A percentile compares a stretch with the other conserved stretches of the same genome.
These are phyloP conservation scores for Drosophila algonquin DNA, from an alignment of 2,888 invertebrate genomes.

Conservation along the genomic window DNA sequence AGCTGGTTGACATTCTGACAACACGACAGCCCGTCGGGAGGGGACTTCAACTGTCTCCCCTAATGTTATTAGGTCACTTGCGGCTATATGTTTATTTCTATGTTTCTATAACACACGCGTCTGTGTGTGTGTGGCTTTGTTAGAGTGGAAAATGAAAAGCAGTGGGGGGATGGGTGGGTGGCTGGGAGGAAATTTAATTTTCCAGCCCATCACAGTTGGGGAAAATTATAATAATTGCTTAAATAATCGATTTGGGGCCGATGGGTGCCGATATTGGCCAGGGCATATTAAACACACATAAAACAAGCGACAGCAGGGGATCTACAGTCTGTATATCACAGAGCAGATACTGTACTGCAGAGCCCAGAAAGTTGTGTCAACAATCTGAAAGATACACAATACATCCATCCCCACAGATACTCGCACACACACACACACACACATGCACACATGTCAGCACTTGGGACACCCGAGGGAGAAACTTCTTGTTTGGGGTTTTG, in stretches of 20 bases:
- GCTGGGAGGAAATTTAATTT: slow-evolving; percentile 50
- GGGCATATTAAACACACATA: slow-evolving; percentile 39
- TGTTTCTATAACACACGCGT: not conserved
- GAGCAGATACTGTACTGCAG: not conserved
- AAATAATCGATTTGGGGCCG: slow-evolving; percentile 47
- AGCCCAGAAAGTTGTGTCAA: slow-evolving; percentile 46
- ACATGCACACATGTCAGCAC: slow-evolving; percentile 25
- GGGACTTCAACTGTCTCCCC: slow-evolving; percentile 17
- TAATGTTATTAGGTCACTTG: slow-evolving; percentile 46
- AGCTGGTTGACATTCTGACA: slow-evolving; percentile 69
- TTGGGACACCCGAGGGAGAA: slow-evolving; percentile 32
- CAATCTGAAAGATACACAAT: slow-evolving; percentile 72
- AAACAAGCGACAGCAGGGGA: slow-evolving; percentile 32
- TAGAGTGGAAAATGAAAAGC: slow-evolving; percentile 25
- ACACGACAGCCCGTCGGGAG: slow-evolving; percentile 24
- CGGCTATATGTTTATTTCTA: slow-evolving; percentile 11
- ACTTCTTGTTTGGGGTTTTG: slow-evolving; percentile 57
- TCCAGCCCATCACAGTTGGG: slow-evolving; percentile 31
- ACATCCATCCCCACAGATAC: slow-evolving; percentile 28
- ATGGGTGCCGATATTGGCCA: slow-evolving; percentile 16
- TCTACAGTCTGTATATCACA: not conserved
- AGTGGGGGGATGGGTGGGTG: slow-evolving; percentile 10
- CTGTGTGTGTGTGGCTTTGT: not conserved
- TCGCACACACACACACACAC: slow-evolving; percentile 16
- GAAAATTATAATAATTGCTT: slow-evolving; percentile 48